phyloP scores from a whole-genome alignment of 2,888 invertebrate species.

The Diplazon laetatorius region DNA sequence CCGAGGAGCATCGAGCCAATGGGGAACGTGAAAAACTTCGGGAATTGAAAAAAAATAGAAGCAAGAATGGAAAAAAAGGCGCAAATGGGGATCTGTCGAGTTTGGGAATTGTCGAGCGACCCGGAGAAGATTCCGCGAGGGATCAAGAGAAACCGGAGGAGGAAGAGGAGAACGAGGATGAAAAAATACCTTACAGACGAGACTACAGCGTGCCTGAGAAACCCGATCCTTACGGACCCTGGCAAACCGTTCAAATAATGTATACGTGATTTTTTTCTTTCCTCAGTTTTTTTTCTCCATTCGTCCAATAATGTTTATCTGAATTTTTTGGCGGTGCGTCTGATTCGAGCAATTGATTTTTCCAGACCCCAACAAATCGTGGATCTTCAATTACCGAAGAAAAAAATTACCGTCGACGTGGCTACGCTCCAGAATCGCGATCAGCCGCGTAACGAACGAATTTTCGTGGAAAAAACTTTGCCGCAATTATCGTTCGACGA shows the following conservation, averaged over 20 bases:
- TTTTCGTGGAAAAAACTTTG: conserved; percentile 86
- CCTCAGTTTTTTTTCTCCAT: neutral
- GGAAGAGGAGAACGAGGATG: conserved; percentile 75
- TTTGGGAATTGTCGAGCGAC: conserved; percentile 23
- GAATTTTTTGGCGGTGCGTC: too few relatives aligned
- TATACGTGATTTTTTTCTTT: conserved; percentile 75
- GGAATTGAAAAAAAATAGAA: conserved; percentile 81
- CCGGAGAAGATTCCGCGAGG: conserved; percentile 15
- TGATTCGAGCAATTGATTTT: conserved; percentile 50
- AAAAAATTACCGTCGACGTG: conserved; percentile 74
- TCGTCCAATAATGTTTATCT: too few relatives aligned
- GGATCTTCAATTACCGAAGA: conserved; percentile 89
- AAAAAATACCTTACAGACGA: conserved; percentile 80
- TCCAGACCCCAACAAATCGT: conserved; percentile 84
- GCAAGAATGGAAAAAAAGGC: conserved; percentile 83
- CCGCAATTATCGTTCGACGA: conserved; percentile 84
- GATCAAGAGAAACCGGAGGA: conserved; percentile 51
- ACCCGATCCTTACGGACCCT: conserved; percentile 89
- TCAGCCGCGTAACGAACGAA: conserved; percentile 83
- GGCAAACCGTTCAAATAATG: conserved; percentile 88
- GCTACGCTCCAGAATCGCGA: conserved; percentile 82
- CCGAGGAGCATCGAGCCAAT: conserved; percentile 79
- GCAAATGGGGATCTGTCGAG: conserved; percentile 83
- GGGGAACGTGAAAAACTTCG: conserved; percentile 76
- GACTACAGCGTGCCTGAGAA: conserved; percentile 86